Base-by-base conservation (phyloP, 2,888 invertebrate genomes). In the Halictus ligatus region DNA sequence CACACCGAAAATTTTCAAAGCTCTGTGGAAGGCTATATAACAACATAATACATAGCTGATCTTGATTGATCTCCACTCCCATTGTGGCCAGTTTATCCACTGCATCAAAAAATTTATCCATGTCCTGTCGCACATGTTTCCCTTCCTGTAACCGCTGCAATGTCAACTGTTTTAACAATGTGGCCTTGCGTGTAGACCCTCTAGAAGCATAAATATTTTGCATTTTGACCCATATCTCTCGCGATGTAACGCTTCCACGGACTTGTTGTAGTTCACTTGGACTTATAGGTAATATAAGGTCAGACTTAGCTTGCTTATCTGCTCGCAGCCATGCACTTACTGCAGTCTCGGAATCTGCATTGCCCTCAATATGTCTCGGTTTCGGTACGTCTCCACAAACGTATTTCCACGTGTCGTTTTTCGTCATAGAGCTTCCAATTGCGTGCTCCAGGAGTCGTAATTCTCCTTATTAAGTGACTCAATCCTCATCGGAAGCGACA, bases 381-480 rank as follows among this genome's bases (percentile, higher is more conserved):
- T 75, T 46, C 18, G 18, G 43, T 10, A 43, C 18, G 15, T 76
- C 64, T 5, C 67, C 76, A 18, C 25, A 29, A 5, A 48, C 48
- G n/a, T n/a, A n/a, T n/a, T n/a, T n/a, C n/a, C n/a, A n/a, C n/a
- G 18, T 64, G 18, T 67, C 48, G 46, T 76, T 76, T 48, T 76
- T 76, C 1, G 43, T 64, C 25, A 76, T 43, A 71, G 46, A 4
- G 48, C 76, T n/a, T 76, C 48, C 6, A 40, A 48, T 15, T 76
- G 76, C 64, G 67, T 76, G 18, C 76, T n/a, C 67, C 64, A 76
- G 13, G 76, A 48, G 18, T 46, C 64, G 48, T 46, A 67, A 18
- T 76, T 76, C 18, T 67, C n/a, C 43, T 71, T 71, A 15, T 71
- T 71, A 0, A 46, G 13, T 21, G 10, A 12, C 29, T 46, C 71